phyloP scores from a whole-genome alignment of 2,113 vertebrate species.

The Empidonax alnorum region DNA sequence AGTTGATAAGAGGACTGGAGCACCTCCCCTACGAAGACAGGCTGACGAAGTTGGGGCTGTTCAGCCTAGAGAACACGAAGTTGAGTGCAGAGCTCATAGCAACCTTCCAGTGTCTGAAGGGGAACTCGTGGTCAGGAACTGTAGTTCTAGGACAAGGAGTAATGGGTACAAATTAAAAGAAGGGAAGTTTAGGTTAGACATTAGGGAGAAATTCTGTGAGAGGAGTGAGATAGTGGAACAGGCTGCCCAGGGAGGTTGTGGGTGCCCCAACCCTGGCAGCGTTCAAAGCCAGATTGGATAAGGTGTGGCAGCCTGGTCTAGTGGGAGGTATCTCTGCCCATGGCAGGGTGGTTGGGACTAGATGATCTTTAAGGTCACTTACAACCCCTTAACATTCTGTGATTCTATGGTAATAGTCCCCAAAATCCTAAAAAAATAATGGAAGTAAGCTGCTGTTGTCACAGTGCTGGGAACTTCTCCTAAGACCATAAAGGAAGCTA shows the following conservation, averaged over 20 bases:
- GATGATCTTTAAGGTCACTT: background rate
- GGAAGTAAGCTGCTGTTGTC: background rate
- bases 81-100: background rate
- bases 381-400: background rate
- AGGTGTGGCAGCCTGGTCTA: background rate
- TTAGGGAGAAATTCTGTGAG: background rate
- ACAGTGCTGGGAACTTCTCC: background rate
- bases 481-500: rapidly evolving
- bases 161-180: background rate
- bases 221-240: background rate
- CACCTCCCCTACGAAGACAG: rapidly evolving
- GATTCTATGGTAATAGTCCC: background rate
- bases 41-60: background rate
- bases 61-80: background rate
- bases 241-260: rapidly evolving
- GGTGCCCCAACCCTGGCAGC: background rate
- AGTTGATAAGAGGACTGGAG: background rate
- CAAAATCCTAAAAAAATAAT: background rate
- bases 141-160: background rate
- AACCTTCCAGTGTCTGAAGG: background rate
- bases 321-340: background rate
- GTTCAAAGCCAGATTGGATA: background rate
- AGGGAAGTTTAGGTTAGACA: background rate
- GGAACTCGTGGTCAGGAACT: background rate
- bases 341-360: too few relatives aligned